phyloP scores from a whole-genome alignment of 2,888 invertebrate species.

The Cantharis rustica region DNA sequence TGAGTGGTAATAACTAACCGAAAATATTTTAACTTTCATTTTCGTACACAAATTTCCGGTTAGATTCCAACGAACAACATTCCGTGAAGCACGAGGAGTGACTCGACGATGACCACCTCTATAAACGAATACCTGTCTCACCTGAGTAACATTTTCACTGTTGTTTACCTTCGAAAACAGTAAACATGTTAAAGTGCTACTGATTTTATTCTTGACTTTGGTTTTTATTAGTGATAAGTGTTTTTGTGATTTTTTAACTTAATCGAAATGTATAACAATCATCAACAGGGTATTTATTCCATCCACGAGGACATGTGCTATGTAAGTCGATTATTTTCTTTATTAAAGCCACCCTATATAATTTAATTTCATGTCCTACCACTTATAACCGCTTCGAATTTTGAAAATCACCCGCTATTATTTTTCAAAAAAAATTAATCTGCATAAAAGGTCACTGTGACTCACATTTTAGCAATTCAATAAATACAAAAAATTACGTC shows the following conservation, averaged over 20 bases:
- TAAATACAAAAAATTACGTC: background rate
- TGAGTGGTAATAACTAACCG: background rate
- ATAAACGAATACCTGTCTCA: slow-evolving; percentile 17
- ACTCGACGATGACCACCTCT: slow-evolving; percentile 19
- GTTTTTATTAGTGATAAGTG: slow-evolving; percentile 23
- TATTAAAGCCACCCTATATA: background rate
- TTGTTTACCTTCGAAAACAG: background rate
- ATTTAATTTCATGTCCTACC: slow-evolving; percentile 1
- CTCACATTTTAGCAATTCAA: background rate
- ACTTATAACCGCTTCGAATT: too few species aligned
- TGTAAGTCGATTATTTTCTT: slow-evolving; percentile 39
- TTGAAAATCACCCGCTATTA: too few species aligned
- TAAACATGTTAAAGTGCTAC: slow-evolving; percentile 14
- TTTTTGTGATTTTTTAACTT: background rate
- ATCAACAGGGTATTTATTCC: slow-evolving; percentile 41
- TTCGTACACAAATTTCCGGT: slow-evolving; percentile 23
- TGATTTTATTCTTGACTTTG: slow-evolving; percentile 5
- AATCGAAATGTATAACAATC: slow-evolving; percentile 46
- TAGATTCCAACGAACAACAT: slow-evolving; percentile 25
- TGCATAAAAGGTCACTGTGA: background rate
- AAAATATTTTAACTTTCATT: slow-evolving; percentile 19
- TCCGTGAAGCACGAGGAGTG: slow-evolving; percentile 25
- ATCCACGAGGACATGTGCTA: slow-evolving; percentile 45
- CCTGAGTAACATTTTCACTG: background rate
- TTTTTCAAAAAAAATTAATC: background rate